Evolutionary conservation across 1,140 invertebrate genomes (phyloP), one percentile per base, ranked within the genome.

Genomic region (Anoplolepis gracilipes): DNA sequence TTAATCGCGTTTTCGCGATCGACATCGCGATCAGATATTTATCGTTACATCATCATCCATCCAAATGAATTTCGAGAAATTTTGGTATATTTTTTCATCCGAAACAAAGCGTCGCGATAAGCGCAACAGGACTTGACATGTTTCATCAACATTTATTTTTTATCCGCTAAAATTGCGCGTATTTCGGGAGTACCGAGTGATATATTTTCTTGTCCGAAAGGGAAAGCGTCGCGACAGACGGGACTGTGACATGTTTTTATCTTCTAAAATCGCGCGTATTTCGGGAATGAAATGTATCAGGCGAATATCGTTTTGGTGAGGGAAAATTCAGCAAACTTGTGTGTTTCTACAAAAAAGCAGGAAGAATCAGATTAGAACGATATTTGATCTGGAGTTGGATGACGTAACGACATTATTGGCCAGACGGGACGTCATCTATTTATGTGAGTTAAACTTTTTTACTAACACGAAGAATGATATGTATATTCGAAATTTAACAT

Each of bases 91-190:
- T 67, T 7, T 42, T 19, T 16, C 36, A 5, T 7, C 11, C 5
- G 36, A 16, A 19, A 16, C 13, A 16, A 46, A 16, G 10, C 7
- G 46, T 55, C 49, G 49, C 1, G 46, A 49, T 1, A 46, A 13
- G 4, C 11, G 11, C 39, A n/a, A n/a, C 25, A 19, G 25, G 25
- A 69, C 7, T 16, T 7, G 46, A 22, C 49, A 33, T 30, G 19
- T 57, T 57, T 36, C 36, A 25, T n/a, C 28, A 30, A 0, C 25
- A 36, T 49, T 57, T 73, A 36, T 19, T 6, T n/a, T n/a, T n/a
- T n/a, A n/a, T n/a, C 22, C 49, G 70, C 30, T 57, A 22, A 57
- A 73, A 73, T 73, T 22, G 53, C 33, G 46, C 16, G n/a, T 25
- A n/a, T 57, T 36, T 33, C 30, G 49, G 5, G 22, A 73, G n/a